Percentiles rank a stretch among this genome's conserved stretches.
Evolutionary conservation across 1,140 invertebrate species (phyloP).

Genomic region (Diabrotica virgifera): DNA sequence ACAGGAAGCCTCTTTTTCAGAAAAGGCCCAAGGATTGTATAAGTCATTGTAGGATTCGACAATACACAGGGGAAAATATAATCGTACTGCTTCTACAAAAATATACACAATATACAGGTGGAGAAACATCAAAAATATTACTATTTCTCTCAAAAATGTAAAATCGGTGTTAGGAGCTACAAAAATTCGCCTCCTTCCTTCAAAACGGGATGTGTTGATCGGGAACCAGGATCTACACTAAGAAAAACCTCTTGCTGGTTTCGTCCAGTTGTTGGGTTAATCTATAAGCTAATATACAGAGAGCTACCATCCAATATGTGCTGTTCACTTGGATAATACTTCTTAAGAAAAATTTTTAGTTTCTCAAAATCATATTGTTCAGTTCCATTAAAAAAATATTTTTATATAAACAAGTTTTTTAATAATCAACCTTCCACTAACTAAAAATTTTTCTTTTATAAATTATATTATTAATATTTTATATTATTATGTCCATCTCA

Average conservation of each 20-base stretch:
- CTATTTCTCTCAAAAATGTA: slow-evolving; percentile 33
- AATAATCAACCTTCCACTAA: not conserved
- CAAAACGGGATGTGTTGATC: slow-evolving; percentile 5
- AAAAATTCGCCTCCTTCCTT: slow-evolving; percentile 9
- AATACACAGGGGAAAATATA: slow-evolving; percentile 24
- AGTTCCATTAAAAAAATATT: no score
- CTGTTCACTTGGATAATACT: not conserved
- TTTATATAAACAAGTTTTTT: no score
- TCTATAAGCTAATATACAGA: slow-evolving; percentile 3
- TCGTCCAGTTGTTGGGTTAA: slow-evolving; percentile 43
- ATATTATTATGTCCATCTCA: not conserved
- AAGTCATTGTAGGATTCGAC: not conserved
- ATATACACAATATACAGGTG: slow-evolving; percentile 42
- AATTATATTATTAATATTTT: not conserved
- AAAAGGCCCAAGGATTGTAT: no score
- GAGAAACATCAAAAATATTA: slow-evolving; percentile 38
- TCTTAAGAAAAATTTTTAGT: not conserved
- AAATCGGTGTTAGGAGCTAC: slow-evolving; percentile 9
- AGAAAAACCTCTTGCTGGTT: slow-evolving; percentile 42
- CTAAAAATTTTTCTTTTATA: not conserved
- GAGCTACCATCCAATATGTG: slow-evolving; percentile 13
- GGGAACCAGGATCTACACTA: slow-evolving; percentile 3
- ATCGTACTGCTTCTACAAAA: slow-evolving; percentile 31
- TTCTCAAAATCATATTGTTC: not conserved
- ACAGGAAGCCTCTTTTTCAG: no score